Evolutionary conservation across 2,113 vertebrate genomes (phyloP).

Genomic region (Laticauda laticaudata): DNA sequence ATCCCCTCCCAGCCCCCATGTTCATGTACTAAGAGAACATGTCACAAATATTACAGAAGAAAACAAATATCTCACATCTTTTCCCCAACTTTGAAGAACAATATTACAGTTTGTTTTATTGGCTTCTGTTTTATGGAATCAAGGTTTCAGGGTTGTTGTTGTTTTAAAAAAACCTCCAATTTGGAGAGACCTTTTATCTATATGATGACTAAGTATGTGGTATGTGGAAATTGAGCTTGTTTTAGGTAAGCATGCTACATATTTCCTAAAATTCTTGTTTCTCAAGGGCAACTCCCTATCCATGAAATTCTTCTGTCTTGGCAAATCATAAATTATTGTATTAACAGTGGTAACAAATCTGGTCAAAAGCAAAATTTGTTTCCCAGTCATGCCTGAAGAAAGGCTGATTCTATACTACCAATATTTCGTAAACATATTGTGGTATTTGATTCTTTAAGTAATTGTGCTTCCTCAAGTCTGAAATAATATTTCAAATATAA

Average conservation of each 20-base stretch:
- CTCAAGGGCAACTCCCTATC: slow-evolving; percentile 8
- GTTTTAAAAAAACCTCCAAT: not conserved
- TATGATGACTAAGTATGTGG: too few species aligned
- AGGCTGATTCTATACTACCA: not conserved
- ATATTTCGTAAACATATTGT: not conserved
- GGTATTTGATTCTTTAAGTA: not conserved
- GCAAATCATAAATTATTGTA: slow-evolving; percentile 18
- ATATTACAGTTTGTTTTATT: not conserved
- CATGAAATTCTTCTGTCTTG: not conserved
- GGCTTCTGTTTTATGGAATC: not conserved
- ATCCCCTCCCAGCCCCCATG: too few species aligned
- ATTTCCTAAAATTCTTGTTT: slow-evolving; percentile 20
- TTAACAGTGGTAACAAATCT: slow-evolving; percentile 14
- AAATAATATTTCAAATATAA: not conserved
- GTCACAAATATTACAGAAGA: not conserved
- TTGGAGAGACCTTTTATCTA: not conserved
- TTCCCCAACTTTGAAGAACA: not conserved
- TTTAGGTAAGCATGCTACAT: not conserved
- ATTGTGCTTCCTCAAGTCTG: not conserved
- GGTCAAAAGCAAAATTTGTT: not conserved
- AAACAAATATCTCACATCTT: not conserved
- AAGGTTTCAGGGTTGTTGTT: not conserved
- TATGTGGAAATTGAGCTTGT: not conserved
- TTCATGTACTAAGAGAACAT: not conserved
- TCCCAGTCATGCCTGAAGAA: not conserved